A percentile compares a stretch with the other conserved stretches of the same genome.
Conservation (phyloP, 2,797 vertebrate species). For the Todus mexicanus region DNA sequence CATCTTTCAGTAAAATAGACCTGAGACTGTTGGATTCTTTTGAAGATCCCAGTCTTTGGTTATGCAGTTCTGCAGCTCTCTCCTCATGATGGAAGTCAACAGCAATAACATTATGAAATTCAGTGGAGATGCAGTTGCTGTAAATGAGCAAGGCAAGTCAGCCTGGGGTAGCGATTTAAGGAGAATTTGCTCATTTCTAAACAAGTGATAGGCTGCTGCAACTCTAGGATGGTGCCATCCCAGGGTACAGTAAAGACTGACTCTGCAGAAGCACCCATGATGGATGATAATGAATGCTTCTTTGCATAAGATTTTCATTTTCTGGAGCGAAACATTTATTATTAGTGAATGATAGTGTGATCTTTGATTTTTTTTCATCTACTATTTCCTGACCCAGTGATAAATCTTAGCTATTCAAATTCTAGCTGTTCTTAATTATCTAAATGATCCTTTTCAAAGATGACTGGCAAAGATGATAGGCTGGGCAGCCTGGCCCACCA, state of each 20-base stretch:
- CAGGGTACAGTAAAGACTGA: neutral
- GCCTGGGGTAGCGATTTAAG: neutral
- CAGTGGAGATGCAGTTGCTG: neutral
- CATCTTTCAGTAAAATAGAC: neutral
- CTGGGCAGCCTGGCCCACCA: neutral
- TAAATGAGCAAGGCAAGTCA: neutral
- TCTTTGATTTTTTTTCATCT: neutral
- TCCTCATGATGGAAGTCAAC: neutral
- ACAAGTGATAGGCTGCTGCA: neutral
- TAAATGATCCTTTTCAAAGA: neutral
- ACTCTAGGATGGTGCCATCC: neutral
- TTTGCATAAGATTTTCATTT: constrained; percentile 18
- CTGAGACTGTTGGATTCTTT: neutral
- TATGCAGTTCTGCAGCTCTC: neutral
- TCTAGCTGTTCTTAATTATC: neutral
- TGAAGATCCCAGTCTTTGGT: neutral
- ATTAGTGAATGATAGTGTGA: neutral
- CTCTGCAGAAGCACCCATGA: neutral
- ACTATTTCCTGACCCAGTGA: neutral
- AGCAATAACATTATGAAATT: neutral
- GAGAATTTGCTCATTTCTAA: neutral
- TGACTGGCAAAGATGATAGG: neutral
- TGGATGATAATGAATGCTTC: neutral
- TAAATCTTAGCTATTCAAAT: neutral
- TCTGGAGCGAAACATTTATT: neutral